These are phyloP conservation scores for Holotrichia oblita DNA, from an alignment of 1,140 invertebrate species.

Conservation along the genomic window DNA sequence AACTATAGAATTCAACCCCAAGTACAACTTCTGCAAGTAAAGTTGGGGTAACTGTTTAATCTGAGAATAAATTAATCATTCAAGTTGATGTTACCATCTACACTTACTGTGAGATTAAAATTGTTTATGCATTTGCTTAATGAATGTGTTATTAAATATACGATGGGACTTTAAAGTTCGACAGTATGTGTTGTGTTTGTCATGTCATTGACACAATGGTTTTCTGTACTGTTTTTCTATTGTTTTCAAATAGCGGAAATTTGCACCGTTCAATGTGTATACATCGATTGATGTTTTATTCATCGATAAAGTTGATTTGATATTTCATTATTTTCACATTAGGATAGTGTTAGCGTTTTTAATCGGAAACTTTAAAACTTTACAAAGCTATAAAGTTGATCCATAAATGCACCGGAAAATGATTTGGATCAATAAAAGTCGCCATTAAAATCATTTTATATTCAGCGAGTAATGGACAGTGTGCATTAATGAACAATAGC, in stretches of 20 bases:
- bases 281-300: not conserved
- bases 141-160: too few relatives aligned
- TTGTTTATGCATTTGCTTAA: too few relatives aligned
- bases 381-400: not conserved
- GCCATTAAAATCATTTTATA: slow-evolving; percentile 20
- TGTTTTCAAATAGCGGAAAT: not conserved
- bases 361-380: not conserved
- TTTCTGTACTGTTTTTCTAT: not conserved
- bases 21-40: not conserved
- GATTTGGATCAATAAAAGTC: slow-evolving; percentile 9
- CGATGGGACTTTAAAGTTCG: too few relatives aligned
- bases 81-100: too few relatives aligned
- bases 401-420: slow-evolving; percentile 20
- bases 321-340: not conserved
- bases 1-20: not conserved
- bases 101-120: too few relatives aligned
- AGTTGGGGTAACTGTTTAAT: not conserved
- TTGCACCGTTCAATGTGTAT: not conserved
- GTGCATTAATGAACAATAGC: slow-evolving; percentile 24
- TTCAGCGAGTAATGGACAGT: slow-evolving; percentile 19
- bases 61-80: not conserved
- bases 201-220: too few relatives aligned
- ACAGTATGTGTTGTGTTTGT: too few relatives aligned
- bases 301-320: not conserved
- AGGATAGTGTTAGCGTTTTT: not conserved